These are phyloP conservation scores for Eciton burchellii DNA, from an alignment of 1,140 invertebrate genomes.

Conservation along the genomic window DNA sequence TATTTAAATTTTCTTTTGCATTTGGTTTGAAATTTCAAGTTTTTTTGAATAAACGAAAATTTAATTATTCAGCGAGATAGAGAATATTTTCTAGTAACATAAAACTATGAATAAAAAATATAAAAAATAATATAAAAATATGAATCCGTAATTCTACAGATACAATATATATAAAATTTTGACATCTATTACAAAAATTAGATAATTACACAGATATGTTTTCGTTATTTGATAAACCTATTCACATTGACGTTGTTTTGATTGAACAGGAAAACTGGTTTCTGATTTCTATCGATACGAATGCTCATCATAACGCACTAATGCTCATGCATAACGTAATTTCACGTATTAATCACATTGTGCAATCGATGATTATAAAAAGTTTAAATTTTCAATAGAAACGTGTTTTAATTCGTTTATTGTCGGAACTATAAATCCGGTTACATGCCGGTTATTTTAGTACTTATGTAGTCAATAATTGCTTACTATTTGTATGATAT, in stretches of 20 bases:
- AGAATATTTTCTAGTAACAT: neutral
- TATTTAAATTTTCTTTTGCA: too few relatives aligned
- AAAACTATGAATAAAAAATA: slow-evolving; percentile 1
- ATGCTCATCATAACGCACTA: slow-evolving; percentile 21
- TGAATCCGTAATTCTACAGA: neutral
- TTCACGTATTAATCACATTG: slow-evolving; percentile 28
- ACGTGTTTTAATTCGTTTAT: neutral
- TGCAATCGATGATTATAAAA: slow-evolving; percentile 12
- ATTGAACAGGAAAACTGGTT: slow-evolving; percentile 27
- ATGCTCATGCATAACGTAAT: slow-evolving; percentile 18
- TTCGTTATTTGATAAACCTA: slow-evolving; percentile 10
- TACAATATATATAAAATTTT: neutral
- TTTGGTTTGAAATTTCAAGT: too few relatives aligned
- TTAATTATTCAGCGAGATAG: neutral
- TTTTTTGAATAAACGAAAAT: too few relatives aligned
- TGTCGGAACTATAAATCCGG: slow-evolving; percentile 13
- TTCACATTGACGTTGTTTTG: slow-evolving; percentile 13
- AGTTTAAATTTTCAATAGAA: slow-evolving; percentile 8
- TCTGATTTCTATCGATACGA: slow-evolving; percentile 14
- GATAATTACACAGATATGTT: neutral
- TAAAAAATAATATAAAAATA: neutral
- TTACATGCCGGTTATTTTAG: neutral
- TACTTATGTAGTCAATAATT: neutral
- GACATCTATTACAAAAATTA: neutral
- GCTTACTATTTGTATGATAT: too few relatives aligned